phyloP scores from a whole-genome alignment of 2,888 invertebrate species.

The Sminthurinus aureus region DNA sequence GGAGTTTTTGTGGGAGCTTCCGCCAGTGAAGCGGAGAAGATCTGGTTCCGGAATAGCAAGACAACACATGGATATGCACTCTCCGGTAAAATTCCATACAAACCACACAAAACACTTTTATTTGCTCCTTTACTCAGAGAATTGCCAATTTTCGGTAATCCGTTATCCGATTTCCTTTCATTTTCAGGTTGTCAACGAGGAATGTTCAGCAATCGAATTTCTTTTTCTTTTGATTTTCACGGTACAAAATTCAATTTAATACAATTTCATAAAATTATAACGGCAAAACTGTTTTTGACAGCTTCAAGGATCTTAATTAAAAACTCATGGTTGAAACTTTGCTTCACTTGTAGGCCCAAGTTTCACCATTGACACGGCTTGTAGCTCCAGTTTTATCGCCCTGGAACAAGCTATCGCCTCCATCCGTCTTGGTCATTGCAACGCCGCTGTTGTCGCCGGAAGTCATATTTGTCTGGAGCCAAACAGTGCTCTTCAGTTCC shows the following conservation, averaged over 20 bases:
- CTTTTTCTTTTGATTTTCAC: background rate
- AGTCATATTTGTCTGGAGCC: background rate
- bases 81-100: background rate
- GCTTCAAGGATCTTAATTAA: no score
- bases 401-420: background rate
- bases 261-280: no score
- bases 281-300: no score
- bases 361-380: background rate
- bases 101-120: no score
- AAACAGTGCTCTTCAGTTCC: background rate
- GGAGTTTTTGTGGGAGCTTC: slow-evolving; percentile 29
- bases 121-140: no score
- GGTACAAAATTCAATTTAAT: background rate
- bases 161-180: no score
- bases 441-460: background rate
- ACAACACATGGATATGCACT: background rate
- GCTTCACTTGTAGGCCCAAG: background rate
- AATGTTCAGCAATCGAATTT: background rate
- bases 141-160: no score
- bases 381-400: background rate
- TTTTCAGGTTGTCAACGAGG: no score
- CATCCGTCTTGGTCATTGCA: background rate
- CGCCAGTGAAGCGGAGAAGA: slow-evolving; percentile 3
- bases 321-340: no score
- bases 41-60: background rate